Percentiles rank a stretch among this genome's conserved stretches.
Conservation (phyloP, 2,888 invertebrate genomes). For the Drosophila algonquin region DNA sequence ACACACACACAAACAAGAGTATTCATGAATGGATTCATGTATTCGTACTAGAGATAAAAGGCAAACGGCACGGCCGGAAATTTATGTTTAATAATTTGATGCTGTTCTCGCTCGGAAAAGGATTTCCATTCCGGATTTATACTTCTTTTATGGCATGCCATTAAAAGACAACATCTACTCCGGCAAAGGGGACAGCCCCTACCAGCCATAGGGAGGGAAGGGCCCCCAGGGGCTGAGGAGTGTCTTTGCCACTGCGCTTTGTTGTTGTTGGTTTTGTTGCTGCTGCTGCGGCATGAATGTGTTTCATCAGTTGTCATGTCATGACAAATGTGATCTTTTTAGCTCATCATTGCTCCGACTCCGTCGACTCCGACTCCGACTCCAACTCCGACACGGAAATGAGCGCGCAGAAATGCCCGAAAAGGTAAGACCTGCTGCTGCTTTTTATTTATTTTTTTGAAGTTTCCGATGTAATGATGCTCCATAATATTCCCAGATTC, state of each 20-base stretch:
- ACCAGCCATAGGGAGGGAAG: background rate
- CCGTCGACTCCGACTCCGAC: background rate
- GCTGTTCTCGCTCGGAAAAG: conserved; percentile 58
- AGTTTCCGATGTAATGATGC: conserved; percentile 20
- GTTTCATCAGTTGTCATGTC: conserved; percentile 71
- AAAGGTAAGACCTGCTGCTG: conserved; percentile 28
- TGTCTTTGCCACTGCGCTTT: conserved; percentile 19
- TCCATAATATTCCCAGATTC: background rate
- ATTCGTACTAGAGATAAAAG: conserved; percentile 1
- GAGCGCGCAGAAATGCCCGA: conserved; percentile 61
- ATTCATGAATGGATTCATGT: background rate
- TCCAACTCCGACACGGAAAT: conserved; percentile 52
- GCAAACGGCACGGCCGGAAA: conserved; percentile 56
- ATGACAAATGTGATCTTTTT: conserved; percentile 73
- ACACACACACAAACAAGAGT: conserved; percentile 30
- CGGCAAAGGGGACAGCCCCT: background rate
- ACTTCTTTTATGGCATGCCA: conserved; percentile 61
- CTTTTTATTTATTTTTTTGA: background rate
- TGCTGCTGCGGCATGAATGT: conserved; percentile 54
- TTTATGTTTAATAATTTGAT: conserved; percentile 77
- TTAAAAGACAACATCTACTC: conserved; percentile 36
- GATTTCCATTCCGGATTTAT: conserved; percentile 53
- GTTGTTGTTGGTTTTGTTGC: conserved; percentile 28
- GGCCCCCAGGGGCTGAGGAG: background rate
- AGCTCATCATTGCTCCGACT: conserved; percentile 51